Conservation (phyloP, 1,140 invertebrate genomes). For the Microplitis demolitor region DNA sequence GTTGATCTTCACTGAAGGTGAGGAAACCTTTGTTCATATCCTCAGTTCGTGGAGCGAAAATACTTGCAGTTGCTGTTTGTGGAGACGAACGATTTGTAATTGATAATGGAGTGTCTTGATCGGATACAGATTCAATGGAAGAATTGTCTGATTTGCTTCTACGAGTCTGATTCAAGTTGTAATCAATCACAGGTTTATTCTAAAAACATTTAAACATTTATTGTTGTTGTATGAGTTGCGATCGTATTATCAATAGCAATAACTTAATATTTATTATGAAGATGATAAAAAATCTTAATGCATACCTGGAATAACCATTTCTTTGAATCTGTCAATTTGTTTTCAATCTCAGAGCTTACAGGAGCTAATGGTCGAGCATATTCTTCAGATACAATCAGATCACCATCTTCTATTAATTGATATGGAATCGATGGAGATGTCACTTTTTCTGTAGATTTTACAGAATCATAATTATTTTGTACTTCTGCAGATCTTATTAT, state of each 20-base stretch:
- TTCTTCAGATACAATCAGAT: too few species aligned
- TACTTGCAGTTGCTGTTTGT: slow-evolving; percentile 73
- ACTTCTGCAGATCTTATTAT: neutral
- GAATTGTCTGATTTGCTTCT: slow-evolving; percentile 51
- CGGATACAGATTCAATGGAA: slow-evolving; percentile 40
- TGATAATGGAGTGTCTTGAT: slow-evolving; percentile 27
- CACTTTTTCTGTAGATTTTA: neutral
- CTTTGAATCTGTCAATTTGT: too few species aligned
- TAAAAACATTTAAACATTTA: slow-evolving; percentile 30
- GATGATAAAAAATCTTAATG: too few species aligned
- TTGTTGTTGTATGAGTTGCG: neutral
- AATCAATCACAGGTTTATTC: slow-evolving; percentile 43
- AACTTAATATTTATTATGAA: too few species aligned
- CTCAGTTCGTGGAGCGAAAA: slow-evolving; percentile 84
- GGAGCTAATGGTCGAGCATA: too few species aligned
- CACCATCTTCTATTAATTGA: neutral
- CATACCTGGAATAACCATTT: too few species aligned
- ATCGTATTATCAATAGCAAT: too few species aligned
- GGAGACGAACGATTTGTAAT: slow-evolving; percentile 54
- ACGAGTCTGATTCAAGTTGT: slow-evolving; percentile 26
- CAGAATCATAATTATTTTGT: neutral
- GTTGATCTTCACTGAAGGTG: slow-evolving; percentile 83
- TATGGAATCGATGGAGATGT: neutral
- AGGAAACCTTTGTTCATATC: slow-evolving; percentile 94
- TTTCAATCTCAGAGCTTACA: too few species aligned